Conservation (phyloP, 1,140 invertebrate species). For the Gonioctena quinquepunctata region DNA sequence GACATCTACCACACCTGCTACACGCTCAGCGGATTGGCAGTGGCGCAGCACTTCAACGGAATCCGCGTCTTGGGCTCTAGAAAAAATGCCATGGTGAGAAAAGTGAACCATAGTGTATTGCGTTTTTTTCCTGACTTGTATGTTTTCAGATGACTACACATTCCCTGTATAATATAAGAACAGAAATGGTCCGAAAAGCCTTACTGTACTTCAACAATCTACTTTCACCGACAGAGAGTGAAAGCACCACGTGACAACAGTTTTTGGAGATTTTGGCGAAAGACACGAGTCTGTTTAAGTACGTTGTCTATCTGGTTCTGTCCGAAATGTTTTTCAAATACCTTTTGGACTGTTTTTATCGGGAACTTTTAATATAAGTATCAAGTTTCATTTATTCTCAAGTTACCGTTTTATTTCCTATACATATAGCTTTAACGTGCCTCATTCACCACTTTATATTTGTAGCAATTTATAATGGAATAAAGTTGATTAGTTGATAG, state of each 20-base stretch:
- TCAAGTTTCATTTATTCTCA: not conserved
- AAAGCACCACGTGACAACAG: not conserved
- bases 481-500: not conserved
- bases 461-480: not conserved
- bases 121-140: too few relatives aligned
- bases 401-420: not conserved
- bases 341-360: too few relatives aligned
- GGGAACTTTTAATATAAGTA: not conserved
- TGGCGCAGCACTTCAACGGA: slow-evolving; percentile 82
- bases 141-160: slow-evolving; percentile 60
- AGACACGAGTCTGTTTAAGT: not conserved
- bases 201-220: slow-evolving; percentile 56
- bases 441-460: not conserved
- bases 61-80: slow-evolving; percentile 63
- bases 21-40: slow-evolving; percentile 89
- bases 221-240: not conserved
- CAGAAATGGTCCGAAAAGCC: slow-evolving; percentile 59
- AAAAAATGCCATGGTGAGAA: slow-evolving; percentile 66
- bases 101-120: too few relatives aligned
- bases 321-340: not conserved
- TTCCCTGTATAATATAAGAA: slow-evolving; percentile 70
- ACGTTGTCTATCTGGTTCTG: not conserved
- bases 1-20: slow-evolving; percentile 99
- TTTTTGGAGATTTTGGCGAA: not conserved
- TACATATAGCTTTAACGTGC: not conserved